phyloP scores from a whole-genome alignment of 2,113 vertebrate species.

The Diphyllodes magnificus region DNA sequence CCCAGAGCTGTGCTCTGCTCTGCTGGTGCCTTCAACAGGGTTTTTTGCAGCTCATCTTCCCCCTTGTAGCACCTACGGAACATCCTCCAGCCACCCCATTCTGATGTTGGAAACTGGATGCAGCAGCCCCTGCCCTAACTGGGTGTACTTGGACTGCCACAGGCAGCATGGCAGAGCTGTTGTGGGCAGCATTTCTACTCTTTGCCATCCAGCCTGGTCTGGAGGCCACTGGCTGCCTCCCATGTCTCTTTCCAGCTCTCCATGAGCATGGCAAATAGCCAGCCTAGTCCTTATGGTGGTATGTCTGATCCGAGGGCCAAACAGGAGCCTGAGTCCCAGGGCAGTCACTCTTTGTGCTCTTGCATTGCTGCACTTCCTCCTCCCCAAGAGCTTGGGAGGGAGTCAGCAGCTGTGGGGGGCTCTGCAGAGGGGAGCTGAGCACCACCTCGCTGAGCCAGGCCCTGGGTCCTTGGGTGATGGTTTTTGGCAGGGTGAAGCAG shows the following conservation, averaged over 20 bases:
- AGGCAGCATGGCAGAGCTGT: neutral
- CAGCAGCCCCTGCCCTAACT: neutral
- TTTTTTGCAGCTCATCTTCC: neutral
- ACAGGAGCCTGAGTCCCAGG: neutral
- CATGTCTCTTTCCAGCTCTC: neutral
- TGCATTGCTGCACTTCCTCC: neutral
- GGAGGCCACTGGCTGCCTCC: neutral
- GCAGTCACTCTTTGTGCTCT: neutral
- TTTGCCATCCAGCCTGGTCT: neutral
- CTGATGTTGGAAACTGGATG: accelerated
- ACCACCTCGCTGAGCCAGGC: neutral
- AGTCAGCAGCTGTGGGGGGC: neutral
- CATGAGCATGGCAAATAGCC: neutral
- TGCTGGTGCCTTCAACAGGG: neutral
- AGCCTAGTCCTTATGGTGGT: accelerated
- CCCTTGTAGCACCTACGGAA: accelerated
- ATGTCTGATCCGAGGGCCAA: accelerated
- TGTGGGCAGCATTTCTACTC: neutral
- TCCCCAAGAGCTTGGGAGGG: accelerated
- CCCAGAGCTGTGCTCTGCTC: neutral
- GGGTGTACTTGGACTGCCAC: neutral
- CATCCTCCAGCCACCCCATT: accelerated
- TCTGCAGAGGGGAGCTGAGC: neutral
- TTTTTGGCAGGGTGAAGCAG: neutral
- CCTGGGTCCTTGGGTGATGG: neutral